phyloP scores from a whole-genome alignment of 23 tunicate species.

The Styela clava region DNA sequence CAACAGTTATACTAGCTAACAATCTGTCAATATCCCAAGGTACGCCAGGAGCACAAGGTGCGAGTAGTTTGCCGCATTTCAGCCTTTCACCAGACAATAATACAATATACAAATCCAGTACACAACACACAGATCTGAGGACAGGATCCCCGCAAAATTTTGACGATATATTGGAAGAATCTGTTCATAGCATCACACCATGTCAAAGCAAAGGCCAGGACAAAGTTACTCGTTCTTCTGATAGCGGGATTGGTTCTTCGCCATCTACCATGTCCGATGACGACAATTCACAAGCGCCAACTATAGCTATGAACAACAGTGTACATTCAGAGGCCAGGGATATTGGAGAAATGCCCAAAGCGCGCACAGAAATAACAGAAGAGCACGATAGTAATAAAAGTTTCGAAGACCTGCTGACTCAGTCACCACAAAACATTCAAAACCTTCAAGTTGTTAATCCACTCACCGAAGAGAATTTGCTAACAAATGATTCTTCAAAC shows the following conservation, averaged over 20 bases:
- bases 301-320: not conserved
- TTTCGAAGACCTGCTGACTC: not conserved
- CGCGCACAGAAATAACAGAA: not conserved
- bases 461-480: not conserved
- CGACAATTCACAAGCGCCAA: not conserved
- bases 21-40: not conserved
- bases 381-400: not conserved
- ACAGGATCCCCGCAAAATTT: not conserved
- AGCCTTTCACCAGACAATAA: not conserved
- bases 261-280: slow-evolving; percentile 7
- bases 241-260: slow-evolving; percentile 15
- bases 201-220: not conserved
- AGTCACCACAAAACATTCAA: not conserved
- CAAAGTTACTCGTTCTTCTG: not conserved
- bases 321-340: not conserved
- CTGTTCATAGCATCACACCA: not conserved
- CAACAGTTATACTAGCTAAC: not conserved
- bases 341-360: not conserved
- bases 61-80: not conserved
- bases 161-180: not conserved
- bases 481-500: no score
- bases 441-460: not conserved
- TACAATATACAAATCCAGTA: no score
- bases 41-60: not conserved
- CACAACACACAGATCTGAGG: not conserved